Base-by-base conservation (phyloP, 2,797 vertebrate species). In the Cephalopachus bancanus region DNA sequence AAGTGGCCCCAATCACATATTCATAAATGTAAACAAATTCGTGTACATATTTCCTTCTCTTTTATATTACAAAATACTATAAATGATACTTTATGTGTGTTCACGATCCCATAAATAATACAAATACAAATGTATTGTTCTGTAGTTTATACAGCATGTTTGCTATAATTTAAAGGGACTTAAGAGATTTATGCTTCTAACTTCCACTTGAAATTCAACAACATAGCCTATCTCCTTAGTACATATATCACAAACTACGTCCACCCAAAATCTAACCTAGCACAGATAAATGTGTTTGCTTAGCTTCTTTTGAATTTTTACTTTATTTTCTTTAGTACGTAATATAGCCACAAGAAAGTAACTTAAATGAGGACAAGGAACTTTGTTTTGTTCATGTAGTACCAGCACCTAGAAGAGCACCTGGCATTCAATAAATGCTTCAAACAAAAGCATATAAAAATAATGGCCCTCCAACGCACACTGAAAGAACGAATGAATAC, bases 281-380 rank as follows among this genome's bases (percentile, higher is more conserved):
- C 24, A 83, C 2, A 72, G 10, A 89, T 53, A 33, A 64, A 64
- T 9, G 44, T 62, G 51, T n/a, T 78, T n/a, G 51, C 28, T 78
- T n/a, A 60, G 62, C 16, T 92, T 69, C 59, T n/a, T 87, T 51
- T 4, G 17, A 57, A n/a, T 26, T 92, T 80, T 74, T 64, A 51
- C 17, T 76, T 65, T 19, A 10, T 59, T 84, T 92, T 80, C 33
- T 93, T 74, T 85, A 94, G 67, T 49, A 89, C 91, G 72, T 49
- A 89, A 55, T 17, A 62, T 11, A 90, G 64, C 7, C 20, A 10
- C 10, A 79, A 79, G 16, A 83, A 89, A 93, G 44, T 49, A 67
- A 71, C 19, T 44, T 67, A 57, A 76, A 64, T 24, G 19, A 93
- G 75, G 51, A 90, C 17, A 72, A 81, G 44, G 24, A 90, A 37